Base-by-base conservation (phyloP, 2,113 vertebrate species). In the Chamaetylas fuelleborni region DNA sequence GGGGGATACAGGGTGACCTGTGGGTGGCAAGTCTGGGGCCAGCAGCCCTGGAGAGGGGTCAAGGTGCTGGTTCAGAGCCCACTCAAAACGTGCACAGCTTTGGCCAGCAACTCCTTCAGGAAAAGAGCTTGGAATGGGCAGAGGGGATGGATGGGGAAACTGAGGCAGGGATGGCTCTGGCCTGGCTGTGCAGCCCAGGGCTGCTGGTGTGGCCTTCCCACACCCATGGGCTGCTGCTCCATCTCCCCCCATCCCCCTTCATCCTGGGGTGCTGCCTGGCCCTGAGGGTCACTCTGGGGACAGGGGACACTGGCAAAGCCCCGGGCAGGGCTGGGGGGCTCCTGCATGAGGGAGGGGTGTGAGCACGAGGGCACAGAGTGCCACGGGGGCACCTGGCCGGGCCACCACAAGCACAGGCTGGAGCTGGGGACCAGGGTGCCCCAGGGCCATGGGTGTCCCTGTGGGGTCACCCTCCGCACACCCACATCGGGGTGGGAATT, bases 251-350 rank as follows among this genome's bases (percentile, higher is more conserved):
- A n/a, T n/a, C n/a, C n/a, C n/a, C n/a, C n/a, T n/a, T n/a, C n/a
- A n/a, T 5, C 71, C 48, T 1, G 0, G 43, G 45, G 51, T 16
- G 45, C 74, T 62, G 36, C 34, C 56, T 0, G 0, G 58, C 5
- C 6, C 33, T 34, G 56, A 43, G 42, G 25, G 11, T 14, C 64
- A 11, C 54, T 24, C 43, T 50, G 34, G 33, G 29, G 20, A 31
- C 10, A n/a, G 20, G 43, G 48, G 61, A 10, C 16, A 2, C 17
- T 6, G 76, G 26, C 38, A 20, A 67, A 48, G 64, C n/a, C n/a
- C n/a, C 64, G 0, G 66, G n/a, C n/a, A 34, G 57, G 29, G 29
- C 42, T n/a, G 54, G 53, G 51, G 45, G 45, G 45, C 45, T 20
- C 45, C 45, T 45, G 19, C 45, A 45, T 20, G 45, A 45, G 45